Evolutionary conservation across 2,797 vertebrate genomes (phyloP).

Genomic region (Gobio occitaniae): DNA sequence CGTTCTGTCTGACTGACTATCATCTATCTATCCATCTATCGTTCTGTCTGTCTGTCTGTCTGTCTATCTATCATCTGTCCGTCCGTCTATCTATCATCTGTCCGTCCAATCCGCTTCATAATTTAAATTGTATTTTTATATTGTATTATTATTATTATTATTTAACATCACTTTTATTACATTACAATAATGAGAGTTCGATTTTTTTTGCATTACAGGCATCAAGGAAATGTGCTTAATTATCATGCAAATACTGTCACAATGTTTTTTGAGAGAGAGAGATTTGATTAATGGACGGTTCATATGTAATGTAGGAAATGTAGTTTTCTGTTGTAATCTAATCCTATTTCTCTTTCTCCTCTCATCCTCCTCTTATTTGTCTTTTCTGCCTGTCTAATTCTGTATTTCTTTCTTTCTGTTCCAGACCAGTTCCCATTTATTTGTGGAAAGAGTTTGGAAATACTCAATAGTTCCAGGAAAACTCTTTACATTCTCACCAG

Average conservation of each 20-base stretch:
- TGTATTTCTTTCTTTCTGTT: slow-evolving; percentile 2
- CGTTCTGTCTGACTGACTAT: no score
- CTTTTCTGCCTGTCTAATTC: slow-evolving; percentile 34
- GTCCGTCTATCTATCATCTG: no score
- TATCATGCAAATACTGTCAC: background rate
- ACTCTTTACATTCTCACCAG: slow-evolving; percentile 12
- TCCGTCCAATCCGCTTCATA: no score
- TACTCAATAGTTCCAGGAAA: slow-evolving; percentile 38
- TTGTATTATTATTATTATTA: no score
- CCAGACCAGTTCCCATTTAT: slow-evolving; percentile 20
- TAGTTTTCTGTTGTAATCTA: slow-evolving; percentile 11
- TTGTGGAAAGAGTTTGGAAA: background rate
- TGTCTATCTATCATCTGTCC: no score
- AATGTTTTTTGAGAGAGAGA: background rate
- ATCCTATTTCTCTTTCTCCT: slow-evolving; percentile 33
- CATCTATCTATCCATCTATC: no score
- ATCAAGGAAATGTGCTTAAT: background rate
- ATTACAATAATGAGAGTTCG: background rate
- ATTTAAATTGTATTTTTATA: no score
- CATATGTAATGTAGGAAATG: slow-evolving; percentile 29
- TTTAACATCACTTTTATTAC: no score
- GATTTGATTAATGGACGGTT: background rate
- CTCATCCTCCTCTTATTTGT: slow-evolving; percentile 45
- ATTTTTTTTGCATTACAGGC: background rate
- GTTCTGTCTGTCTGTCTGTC: no score